A percentile compares a stretch with the other conserved stretches of the same genome.
phyloP scores from a whole-genome alignment of 2,888 invertebrate species.

The Tanypteryx hageni region DNA sequence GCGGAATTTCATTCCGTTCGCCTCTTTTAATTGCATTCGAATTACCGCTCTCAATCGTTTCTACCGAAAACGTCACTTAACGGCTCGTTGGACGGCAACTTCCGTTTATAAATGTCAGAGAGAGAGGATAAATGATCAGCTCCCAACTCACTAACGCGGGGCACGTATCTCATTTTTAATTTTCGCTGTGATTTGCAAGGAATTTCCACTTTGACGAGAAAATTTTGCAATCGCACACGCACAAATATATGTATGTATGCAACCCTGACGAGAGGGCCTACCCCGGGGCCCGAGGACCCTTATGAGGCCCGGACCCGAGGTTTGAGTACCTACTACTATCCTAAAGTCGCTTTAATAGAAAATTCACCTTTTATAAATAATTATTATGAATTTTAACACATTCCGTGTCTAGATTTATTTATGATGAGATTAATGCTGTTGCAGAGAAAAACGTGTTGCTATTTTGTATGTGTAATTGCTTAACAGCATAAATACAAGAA shows the following conservation, averaged over 20 bases:
- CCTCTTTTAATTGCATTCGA: slow-evolving; percentile 55
- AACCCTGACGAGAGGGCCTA: too few relatives aligned
- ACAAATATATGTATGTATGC: not conserved
- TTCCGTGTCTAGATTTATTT: too few relatives aligned
- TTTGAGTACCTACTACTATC: too few relatives aligned
- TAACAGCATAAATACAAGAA: too few relatives aligned
- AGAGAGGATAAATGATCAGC: slow-evolving; percentile 34
- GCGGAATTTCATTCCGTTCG: slow-evolving; percentile 44
- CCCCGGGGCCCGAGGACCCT: too few relatives aligned
- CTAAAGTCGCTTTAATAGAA: too few relatives aligned
- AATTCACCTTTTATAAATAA: too few relatives aligned
- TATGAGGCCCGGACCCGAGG: too few relatives aligned
- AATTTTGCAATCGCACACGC: not conserved
- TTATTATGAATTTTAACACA: too few relatives aligned
- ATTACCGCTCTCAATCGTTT: slow-evolving; percentile 56
- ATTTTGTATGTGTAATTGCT: too few relatives aligned
- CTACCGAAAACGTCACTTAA: slow-evolving; percentile 58
- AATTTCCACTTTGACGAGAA: not conserved
- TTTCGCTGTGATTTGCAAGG: not conserved
- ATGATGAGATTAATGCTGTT: too few relatives aligned
- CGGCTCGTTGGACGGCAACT: slow-evolving; percentile 56
- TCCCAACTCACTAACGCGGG: not conserved
- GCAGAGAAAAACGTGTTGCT: too few relatives aligned
- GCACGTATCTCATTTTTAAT: slow-evolving; percentile 46
- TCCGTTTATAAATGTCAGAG: slow-evolving; percentile 49